A percentile compares a stretch with the other conserved stretches of the same genome.
Conservation (phyloP, 2,888 invertebrate genomes). For the Drepana falcataria region DNA sequence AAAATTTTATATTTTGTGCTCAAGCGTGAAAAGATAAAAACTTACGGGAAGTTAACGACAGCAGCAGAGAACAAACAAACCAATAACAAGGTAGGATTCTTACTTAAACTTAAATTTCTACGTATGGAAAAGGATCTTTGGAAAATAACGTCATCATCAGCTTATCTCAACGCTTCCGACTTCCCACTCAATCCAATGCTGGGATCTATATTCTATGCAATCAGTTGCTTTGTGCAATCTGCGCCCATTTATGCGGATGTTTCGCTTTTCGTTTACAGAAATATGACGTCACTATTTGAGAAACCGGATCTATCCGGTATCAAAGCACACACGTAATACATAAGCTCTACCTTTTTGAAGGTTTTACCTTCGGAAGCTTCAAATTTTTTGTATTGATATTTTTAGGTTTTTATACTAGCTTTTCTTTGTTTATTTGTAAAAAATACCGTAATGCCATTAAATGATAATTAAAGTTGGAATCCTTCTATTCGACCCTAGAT, state of each 20-base stretch:
- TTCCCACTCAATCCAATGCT: neutral
- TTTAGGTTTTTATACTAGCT: no score
- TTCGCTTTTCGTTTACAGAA: neutral
- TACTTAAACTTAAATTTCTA: neutral
- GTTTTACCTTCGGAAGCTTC: no score
- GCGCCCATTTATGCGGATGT: neutral
- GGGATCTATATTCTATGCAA: neutral
- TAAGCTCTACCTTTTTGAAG: neutral
- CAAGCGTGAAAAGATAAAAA: neutral
- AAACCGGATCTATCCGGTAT: neutral
- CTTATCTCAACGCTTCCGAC: neutral
- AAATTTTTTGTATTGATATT: no score
- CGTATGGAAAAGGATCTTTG: neutral
- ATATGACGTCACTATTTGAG: neutral
- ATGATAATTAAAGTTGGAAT: no score
- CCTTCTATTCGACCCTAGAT: no score
- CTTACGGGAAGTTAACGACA: neutral
- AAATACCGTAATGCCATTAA: no score
- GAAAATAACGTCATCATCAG: neutral
- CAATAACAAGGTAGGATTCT: neutral
- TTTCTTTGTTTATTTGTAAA: no score
- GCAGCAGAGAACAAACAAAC: neutral
- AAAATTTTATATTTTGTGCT: neutral
- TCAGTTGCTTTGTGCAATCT: neutral
- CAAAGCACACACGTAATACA: neutral